Base-by-base conservation (phyloP, 2,797 vertebrate species). In the Phrynocephalus vlangalii region DNA sequence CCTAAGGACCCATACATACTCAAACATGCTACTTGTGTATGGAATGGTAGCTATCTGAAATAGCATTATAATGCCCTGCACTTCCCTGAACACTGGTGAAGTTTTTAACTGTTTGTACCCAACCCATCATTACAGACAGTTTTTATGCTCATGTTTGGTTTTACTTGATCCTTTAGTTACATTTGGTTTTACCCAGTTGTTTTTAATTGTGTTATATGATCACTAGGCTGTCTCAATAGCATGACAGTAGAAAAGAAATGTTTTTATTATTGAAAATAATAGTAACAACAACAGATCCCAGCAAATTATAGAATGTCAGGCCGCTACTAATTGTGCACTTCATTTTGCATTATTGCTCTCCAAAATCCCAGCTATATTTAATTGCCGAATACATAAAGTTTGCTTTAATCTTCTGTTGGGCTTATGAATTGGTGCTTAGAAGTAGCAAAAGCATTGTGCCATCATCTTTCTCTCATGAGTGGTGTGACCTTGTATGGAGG, bases 391-490 rank as follows among this genome's bases (percentile, higher is more conserved):
- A 11, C 26, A 1, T 83, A 77, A 79, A 24, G 79, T 2, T 82
- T n/a, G 18, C 26, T 70, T 81, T 66, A 11, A 91, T 88, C 80
- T 67, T 81, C 7, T 89, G 84, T 30, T 85, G 6, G 33, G 82
- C 72, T 7, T 30, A 85, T 56, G 48, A 86, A 81, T 26, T 73
- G 87, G 83, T 26, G 0, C 38, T 71, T 85, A 87, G 86, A 70
- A 28, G 68, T 75, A 86, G 52, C 33, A 48, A 85, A 87, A 77
- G 52, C 90, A 86, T 89, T 24, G 24, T 2, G 10, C 0, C 30
- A 0, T 83, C 87, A 90, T 87, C 63, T 80, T 85, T 63, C 22
- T 72, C 77, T 91, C 82, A 56, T 87, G 91, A 33, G 48, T 52
- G 87, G 83, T 18, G 66, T 67, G 84, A 91, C 86, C 84, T 86